phyloP scores from a whole-genome alignment of 2,888 invertebrate genomes.

The Spisula solida region DNA sequence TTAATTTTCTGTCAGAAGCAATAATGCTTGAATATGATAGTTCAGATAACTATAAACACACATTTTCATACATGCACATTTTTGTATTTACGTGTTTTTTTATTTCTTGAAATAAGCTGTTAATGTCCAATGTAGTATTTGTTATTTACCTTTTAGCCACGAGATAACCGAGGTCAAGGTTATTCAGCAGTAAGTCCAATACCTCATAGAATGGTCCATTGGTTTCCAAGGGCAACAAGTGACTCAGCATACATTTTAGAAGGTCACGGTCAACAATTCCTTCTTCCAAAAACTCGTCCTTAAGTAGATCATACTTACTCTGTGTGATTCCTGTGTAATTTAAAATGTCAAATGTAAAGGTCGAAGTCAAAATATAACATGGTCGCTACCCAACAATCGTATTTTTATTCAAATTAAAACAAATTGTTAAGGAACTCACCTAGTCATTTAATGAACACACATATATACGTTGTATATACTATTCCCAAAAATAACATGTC shows the following conservation, averaged over 20 bases:
- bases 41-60: neutral
- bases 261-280: constrained; percentile 84
- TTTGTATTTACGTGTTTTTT: neutral
- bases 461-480: no score
- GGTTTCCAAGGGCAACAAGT: constrained; percentile 78
- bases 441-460: no score
- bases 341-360: constrained; percentile 26
- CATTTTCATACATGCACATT: neutral
- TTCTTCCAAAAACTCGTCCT: constrained; percentile 78
- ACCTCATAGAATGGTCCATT: constrained; percentile 75
- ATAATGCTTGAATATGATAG: no score
- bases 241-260: constrained; percentile 79
- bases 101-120: neutral
- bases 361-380: neutral
- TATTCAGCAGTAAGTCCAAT: constrained; percentile 76
- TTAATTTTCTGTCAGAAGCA: no score
- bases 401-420: no score
- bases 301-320: constrained; percentile 78
- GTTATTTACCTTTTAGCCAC: constrained; percentile 69
- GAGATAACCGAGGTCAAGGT: constrained; percentile 83
- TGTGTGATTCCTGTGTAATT: constrained; percentile 68
- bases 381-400: neutral
- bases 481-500: no score
- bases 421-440: no score
- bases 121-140: neutral